Evolutionary conservation across 2,113 vertebrate genomes (phyloP), one percentile per base, ranked within the genome.

Genomic region (Caracal caracal): DNA sequence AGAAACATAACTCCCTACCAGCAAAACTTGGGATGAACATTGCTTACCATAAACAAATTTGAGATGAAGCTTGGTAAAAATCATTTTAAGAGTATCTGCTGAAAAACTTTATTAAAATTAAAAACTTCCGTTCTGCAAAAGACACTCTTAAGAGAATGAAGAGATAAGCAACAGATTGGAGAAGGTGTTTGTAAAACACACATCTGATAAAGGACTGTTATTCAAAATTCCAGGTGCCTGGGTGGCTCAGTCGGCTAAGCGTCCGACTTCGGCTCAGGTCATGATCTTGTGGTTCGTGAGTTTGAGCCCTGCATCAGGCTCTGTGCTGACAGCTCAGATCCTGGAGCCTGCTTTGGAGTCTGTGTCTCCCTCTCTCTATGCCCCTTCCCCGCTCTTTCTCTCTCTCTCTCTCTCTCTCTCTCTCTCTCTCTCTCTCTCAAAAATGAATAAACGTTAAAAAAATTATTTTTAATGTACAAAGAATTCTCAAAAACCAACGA

Each of bases 21-120:
- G 87, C 89, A 96, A 65, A 95, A 61, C 16, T 78, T 93, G 90
- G 93, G 51, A 76, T 92, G 3, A 79, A 93, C 49, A 95, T 95
- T 66, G 76, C 73, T 66, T 86, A 87, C 28, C 47, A 89, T 49
- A 95, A 91, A 82, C 66, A 83, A 89, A 22, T 80, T 63, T 83
- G 90, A 53, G 3, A 0, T 0, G 0, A 68, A 90, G 11, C 93
- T 70, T 94, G 19, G 66, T 76, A 66, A 73, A 83, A 93, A 79
- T 13, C 12, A 86, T 82, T 89, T 51, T 56, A 56, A 85, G n/a
- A 86, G 11, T 40, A 16, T 82, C 13, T 88, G 4, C 84, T 96
- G 79, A 51, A 78, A 91, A 96, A 81, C 28, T 56, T 49, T 53
- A 40, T 88, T 90, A 93, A 86, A 83, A 73, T 63, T 49, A 49